A percentile compares a stretch with the other conserved stretches of the same genome.
phyloP scores from a whole-genome alignment of 1,140 invertebrate genomes.

The Zaprionus taronus region DNA sequence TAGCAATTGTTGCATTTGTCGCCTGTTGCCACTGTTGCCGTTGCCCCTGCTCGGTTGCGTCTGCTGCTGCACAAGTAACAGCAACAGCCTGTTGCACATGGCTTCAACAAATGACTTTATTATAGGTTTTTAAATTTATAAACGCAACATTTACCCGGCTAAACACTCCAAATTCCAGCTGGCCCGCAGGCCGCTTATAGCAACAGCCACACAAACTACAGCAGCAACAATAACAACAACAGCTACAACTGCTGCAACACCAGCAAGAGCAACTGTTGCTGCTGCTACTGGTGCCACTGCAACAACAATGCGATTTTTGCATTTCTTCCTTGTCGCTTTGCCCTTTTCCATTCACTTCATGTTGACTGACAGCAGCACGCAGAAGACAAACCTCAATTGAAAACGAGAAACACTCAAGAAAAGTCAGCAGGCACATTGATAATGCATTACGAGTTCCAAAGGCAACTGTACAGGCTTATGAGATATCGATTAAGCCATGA shows the following conservation, averaged over 20 bases:
- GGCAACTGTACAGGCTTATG: too few relatives aligned
- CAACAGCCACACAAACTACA: background rate
- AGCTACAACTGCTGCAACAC: slow-evolving; percentile 1
- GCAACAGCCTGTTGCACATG: slow-evolving; percentile 42
- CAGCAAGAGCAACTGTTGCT: background rate
- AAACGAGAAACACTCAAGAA: background rate
- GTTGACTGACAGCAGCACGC: slow-evolving; percentile 1
- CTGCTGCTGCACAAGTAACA: slow-evolving; percentile 6
- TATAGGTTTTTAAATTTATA: slow-evolving; percentile 83
- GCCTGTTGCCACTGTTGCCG: slow-evolving; percentile 19
- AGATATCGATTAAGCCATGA: too few relatives aligned
- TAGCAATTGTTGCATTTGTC: slow-evolving; percentile 47
- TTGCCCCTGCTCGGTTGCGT: slow-evolving; percentile 26
- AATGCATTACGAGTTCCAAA: background rate
- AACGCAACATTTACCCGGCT: slow-evolving; percentile 76
- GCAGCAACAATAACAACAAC: background rate
- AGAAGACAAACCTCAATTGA: background rate
- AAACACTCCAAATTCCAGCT: slow-evolving; percentile 71
- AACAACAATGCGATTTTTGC: slow-evolving; percentile 12
- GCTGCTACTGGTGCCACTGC: background rate
- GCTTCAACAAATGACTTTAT: slow-evolving; percentile 74
- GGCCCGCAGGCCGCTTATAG: slow-evolving; percentile 22
- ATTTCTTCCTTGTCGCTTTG: background rate
- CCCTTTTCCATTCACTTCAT: background rate
- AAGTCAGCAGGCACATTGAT: background rate